Percentiles rank a stretch among this genome's conserved stretches.
Conservation (phyloP, 1,140 invertebrate species). For the Heliconius congener region DNA sequence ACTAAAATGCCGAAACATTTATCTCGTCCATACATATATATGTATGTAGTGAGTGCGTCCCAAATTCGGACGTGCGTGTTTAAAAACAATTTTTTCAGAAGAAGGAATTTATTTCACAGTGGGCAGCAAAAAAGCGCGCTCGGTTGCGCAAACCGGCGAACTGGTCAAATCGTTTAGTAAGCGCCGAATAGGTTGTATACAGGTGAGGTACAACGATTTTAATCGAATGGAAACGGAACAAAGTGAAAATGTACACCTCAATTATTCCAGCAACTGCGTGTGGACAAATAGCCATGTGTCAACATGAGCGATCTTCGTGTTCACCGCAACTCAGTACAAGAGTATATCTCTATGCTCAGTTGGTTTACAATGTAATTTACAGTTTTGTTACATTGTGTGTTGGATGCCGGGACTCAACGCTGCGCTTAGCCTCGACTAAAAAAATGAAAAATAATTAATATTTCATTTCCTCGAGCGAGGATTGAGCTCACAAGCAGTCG, state of each 20-base stretch:
- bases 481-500: too few relatives aligned
- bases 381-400: not conserved
- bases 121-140: conserved; percentile 61
- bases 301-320: conserved; percentile 53
- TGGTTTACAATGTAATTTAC: conserved; percentile 2
- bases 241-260: conserved; percentile 81
- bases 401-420: too few relatives aligned
- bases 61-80: conserved; percentile 21
- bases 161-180: conserved; percentile 80
- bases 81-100: conserved; percentile 31
- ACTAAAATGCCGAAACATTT: conserved; percentile 14
- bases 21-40: not conserved
- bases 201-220: conserved; percentile 79
- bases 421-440: too few relatives aligned
- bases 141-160: conserved; percentile 67
- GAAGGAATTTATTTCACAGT: conserved; percentile 47
- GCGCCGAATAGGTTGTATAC: conserved; percentile 77
- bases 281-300: conserved; percentile 73
- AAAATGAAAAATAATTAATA: too few relatives aligned
- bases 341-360: not conserved
- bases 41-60: not conserved
- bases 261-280: conserved; percentile 74
- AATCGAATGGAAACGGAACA: conserved; percentile 81
- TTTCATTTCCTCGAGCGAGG: too few relatives aligned
- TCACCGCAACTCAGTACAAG: not conserved